Base-by-base conservation (phyloP, 2,113 vertebrate genomes). In the Antigone vipio region DNA sequence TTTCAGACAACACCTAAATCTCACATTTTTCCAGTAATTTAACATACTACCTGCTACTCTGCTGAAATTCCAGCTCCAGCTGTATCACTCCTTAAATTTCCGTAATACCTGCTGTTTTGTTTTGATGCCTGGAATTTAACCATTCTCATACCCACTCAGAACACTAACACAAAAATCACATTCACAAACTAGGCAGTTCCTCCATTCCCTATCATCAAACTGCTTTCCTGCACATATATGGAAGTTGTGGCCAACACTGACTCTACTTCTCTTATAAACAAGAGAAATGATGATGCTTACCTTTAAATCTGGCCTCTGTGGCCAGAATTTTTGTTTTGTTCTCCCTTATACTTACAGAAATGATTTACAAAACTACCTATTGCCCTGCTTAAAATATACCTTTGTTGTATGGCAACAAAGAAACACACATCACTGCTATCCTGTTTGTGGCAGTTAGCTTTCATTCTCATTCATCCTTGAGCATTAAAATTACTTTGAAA, bases 181-280 rank as follows among this genome's bases (percentile, higher is more conserved):
- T 21, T 76, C 4, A 72, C 29, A 23, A 87, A 87, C 12, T 3
- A 60, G 3, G 40, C 10, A 26, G 15, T 30, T 84, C 20, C 11
- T 78, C 29, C 78, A 34, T 71, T 72, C 26, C 8, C 12, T 14
- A n/a, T 14, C 71, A 76, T 30, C n/a, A 86, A 44, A 64, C 59
- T 58, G 34, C 32, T 66, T 59, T 91, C 32, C 59, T 34, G 20
- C 17, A 80, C 24, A 30, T 29, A 45, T 2, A 69, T 0, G 1
- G 40, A 91, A 5, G 27, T n/a, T 3, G 10, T 5, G 16, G 30
- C 9, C 19, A 92, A 55, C 1, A 1, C 1, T 5, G 30, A 55
- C 17, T 74, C 38, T 29, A 29, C 26, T 74, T 49, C 19, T 85
- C 34, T 73, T 17, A 23, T 32, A 69, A 40, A 3, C 8, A 85